These are phyloP conservation scores for Trachelipus rathkii DNA, from an alignment of 1,140 invertebrate species.

Conservation along the genomic window DNA sequence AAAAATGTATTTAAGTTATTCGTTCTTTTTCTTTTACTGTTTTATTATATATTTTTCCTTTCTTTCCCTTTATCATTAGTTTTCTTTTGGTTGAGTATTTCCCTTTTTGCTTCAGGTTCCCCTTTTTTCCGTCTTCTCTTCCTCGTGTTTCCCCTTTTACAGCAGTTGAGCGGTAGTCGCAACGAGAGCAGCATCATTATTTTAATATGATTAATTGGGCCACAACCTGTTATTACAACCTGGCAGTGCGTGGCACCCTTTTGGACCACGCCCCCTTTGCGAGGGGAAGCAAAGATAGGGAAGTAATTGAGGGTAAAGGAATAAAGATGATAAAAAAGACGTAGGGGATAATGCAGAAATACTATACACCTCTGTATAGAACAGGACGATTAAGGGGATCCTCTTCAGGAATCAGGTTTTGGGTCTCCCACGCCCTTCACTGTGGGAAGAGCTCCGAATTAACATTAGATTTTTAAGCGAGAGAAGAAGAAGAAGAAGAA, in stretches of 20 bases:
- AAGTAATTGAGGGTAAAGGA: background rate
- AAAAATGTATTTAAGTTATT: no score
- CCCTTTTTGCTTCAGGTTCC: background rate
- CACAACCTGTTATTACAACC: slow-evolving; percentile 9
- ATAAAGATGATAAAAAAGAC: background rate
- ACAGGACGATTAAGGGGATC: background rate
- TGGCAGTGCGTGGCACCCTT: slow-evolving; percentile 6
- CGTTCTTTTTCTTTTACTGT: background rate
- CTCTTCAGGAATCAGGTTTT: background rate
- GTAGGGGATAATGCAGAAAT: background rate
- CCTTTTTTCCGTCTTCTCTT: background rate
- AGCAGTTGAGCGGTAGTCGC: background rate
- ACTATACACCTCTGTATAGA: background rate
- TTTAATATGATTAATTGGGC: slow-evolving; percentile 13
- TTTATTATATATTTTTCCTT: background rate
- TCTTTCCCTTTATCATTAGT: background rate
- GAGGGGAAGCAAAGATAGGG: background rate
- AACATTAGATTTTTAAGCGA: background rate
- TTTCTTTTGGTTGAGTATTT: background rate
- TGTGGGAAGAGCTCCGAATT: background rate
- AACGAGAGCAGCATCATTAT: slow-evolving; percentile 7
- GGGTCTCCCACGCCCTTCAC: background rate
- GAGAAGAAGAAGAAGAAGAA: background rate
- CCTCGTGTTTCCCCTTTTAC: background rate
- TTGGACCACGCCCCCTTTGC: background rate